Base-by-base conservation (phyloP, 2,888 invertebrate genomes). In the Drosophila rellima region DNA sequence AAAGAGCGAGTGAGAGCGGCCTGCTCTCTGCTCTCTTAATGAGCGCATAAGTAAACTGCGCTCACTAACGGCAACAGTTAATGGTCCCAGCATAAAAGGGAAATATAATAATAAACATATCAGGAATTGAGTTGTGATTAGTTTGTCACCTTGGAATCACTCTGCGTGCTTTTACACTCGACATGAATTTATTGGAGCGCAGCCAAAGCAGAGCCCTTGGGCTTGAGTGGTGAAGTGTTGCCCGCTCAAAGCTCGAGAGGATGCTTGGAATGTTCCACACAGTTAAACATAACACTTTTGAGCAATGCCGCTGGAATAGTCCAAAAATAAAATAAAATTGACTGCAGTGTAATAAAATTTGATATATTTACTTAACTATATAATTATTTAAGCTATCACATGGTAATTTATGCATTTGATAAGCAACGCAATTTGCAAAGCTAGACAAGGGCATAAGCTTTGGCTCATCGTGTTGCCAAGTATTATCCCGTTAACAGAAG, bases 181-280 rank as follows among this genome's bases (percentile, higher is more conserved):
- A 18, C 29, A 13, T 17, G 23, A 68, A 55, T 39, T 73, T 55
- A 73, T 52, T 68, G 51, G 56, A 72, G 72, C 75, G 64, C 59
- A 8, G 15, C 33, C 5, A 51, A 6, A 59, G 70, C 56, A 51
- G 54, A 39, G 48, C 60, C 47, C 71, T 71, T 67, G 20, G 51
- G 17, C 39, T 29, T 60, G 65, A 76, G 65, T 75, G 59, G 62
- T 35, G 61, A 72, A 72, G 42, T 57, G 66, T 26, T 31, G 71
- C 31, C 40, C 40, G 66, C 61, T 66, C 61, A 70, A 65, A 69
- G 59, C 65, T 76, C 44, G 7, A 61, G 48, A 52, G 75, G 61
- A 64, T 75, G 61, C 75, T 75, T 64, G 15, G 33, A 54, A 33
- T 54, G 13, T 45, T 64, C 10, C 61, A 54, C 54, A 35, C 57